Evolutionary conservation across 2,113 vertebrate genomes (phyloP), one percentile per base, ranked within the genome.

Genomic region (Saccopteryx leptura): DNA sequence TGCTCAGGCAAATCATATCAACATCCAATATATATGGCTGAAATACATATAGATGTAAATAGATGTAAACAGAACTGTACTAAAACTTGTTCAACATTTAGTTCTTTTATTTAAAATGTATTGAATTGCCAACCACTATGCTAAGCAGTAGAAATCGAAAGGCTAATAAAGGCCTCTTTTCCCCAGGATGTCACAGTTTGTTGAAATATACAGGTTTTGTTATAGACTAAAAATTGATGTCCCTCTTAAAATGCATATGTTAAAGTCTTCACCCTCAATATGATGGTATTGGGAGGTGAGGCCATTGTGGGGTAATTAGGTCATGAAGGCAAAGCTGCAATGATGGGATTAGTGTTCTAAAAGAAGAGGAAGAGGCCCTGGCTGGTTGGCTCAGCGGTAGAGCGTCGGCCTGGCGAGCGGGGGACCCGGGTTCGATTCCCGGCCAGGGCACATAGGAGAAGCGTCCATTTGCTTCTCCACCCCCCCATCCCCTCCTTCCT

Each of bases 71-170:
- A 88, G 24, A 97, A 80, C 52, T 61, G 19, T 28, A 72, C 5
- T 91, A 74, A 94, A 71, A 6, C 33, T 52, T 46, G 10, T 23
- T 72, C 39, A 88, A 75, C 87, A 31, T 61, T 91, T 90, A 72
- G 46, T 52, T 65, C 3, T 88, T 72, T 90, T 81, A 56, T 80
- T 76, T 90, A 82, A 88, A 79, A 54, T 85, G n/a, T 3, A 74
- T 12, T 85, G 81, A 71, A 69, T 83, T 82, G 13, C 28, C 18
- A 94, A 69, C 48, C 48, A 68, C 23, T 69, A 48, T 78, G 60
- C 54, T 76, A 85, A 72, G 7, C 46, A 93, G 60, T 74, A 89
- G 24, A 19, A 93, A 94, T 4, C 68, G 12, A 71, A 93, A 86
- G 61, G 68, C 87, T 74, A 33, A 33, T 46, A 94, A 93, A 83